Evolutionary conservation across 2,113 vertebrate genomes (phyloP).

Genomic region (Sprattus sprattus): DNA sequence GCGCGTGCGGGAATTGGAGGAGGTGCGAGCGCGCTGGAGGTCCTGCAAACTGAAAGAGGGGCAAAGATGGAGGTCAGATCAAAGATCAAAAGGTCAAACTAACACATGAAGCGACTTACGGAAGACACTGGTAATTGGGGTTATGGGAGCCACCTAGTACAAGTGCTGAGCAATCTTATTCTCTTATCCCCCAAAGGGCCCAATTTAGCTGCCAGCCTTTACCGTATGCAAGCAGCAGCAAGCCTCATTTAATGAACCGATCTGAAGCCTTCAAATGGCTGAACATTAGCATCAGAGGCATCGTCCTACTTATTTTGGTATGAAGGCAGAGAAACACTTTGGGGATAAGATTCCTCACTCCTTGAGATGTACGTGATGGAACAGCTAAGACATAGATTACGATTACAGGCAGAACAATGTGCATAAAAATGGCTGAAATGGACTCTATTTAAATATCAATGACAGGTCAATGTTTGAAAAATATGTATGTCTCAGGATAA

Average conservation of each 20-base stretch:
- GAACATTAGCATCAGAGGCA: not conserved
- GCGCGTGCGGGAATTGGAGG: slow-evolving; percentile 81
- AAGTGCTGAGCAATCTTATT: not conserved
- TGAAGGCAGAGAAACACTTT: not conserved
- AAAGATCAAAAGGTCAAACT: not conserved
- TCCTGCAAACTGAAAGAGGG: slow-evolving; percentile 76
- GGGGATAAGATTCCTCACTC: not conserved
- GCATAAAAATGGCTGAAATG: no score
- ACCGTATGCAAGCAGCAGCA: not conserved
- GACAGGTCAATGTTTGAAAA: no score
- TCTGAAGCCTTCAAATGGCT: not conserved
- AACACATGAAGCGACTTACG: not conserved
- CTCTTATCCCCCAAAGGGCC: not conserved
- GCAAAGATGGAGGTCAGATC: not conserved
- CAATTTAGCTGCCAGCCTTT: slow-evolving; percentile 6
- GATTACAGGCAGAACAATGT: no score
- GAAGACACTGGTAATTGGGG: not conserved
- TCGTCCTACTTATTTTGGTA: not conserved
- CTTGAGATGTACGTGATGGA: no score
- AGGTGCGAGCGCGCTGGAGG: slow-evolving; percentile 78
- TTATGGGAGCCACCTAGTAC: not conserved
- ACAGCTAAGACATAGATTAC: no score
- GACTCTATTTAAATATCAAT: no score
- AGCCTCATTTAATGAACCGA: not conserved
- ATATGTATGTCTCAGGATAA: no score